phyloP scores from a whole-genome alignment of 2,797 vertebrate species.

The Pygocentrus nattereri region DNA sequence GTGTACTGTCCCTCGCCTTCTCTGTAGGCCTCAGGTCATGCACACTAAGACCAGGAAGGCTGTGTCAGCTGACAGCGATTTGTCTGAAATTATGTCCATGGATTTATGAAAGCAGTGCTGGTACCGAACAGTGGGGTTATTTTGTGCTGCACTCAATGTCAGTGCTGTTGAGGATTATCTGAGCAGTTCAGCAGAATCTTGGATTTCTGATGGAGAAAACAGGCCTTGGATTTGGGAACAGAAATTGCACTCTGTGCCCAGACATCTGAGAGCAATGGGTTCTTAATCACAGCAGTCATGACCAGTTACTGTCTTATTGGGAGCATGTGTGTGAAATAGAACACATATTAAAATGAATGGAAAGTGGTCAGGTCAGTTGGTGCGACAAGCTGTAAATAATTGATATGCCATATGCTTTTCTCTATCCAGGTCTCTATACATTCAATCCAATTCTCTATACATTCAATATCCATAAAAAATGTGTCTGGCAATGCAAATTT shows the following conservation, averaged over 20 bases:
- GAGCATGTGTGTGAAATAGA: background rate
- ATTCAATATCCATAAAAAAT: no score
- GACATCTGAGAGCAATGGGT: background rate
- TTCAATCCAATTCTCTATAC: no score
- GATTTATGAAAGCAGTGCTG: background rate
- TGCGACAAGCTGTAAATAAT: no score
- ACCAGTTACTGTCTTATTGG: background rate
- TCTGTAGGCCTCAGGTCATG: background rate
- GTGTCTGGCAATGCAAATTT: no score
- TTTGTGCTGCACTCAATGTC: background rate
- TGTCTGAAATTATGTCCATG: background rate
- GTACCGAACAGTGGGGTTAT: background rate
- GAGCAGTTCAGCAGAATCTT: background rate
- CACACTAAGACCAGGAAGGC: background rate
- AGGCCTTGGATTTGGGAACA: background rate
- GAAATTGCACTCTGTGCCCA: background rate
- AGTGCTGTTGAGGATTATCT: slow-evolving; percentile 1
- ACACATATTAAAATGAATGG: no score
- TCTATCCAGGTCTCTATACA: no score
- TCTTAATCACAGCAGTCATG: background rate
- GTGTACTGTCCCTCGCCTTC: background rate
- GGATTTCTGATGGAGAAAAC: background rate
- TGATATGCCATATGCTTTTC: no score
- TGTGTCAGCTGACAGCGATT: background rate
- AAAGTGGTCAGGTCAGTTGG: no score